Evolutionary conservation across 2,888 invertebrate genomes (phyloP), one percentile per base, ranked within the genome.

Genomic region (Geophilus truncorum): DNA sequence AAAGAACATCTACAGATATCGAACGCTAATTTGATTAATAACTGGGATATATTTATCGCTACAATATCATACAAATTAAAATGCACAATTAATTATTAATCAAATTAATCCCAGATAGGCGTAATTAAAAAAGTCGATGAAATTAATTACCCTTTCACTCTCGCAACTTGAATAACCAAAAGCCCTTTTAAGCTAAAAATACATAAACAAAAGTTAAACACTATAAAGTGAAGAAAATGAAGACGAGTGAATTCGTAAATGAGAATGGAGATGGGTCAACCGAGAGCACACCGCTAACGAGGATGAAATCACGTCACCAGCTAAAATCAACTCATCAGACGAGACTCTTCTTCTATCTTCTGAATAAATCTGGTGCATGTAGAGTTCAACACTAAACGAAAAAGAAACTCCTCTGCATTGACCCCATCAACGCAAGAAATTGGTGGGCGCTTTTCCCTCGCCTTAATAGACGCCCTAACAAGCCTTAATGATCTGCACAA

Each of bases 401-500:
- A 51, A 51, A 51, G 45, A 51, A 51, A 51, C 51, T 21, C 51
- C 51, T 51, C 21, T n/a, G 51, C 51, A 51, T 51, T 51, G 51
- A 51, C 51, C 51, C 51, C 51, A 51, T 51, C 51, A 51, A 51
- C 51, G 51, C n/a, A 51, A 51, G 51, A 51, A 51, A n/a, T 51
- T 51, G 18, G 51, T 51, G 51, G 51, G 51, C 51, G 51, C 51
- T 51, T 51, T 51, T 51, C 51, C 51, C 18, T 51, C 36, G 36
- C 75, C 77, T 32, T 77, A 77, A 77, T 77, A 36, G 36, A 36
- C 36, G 34, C 36, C 77, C 36, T 34, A 77, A 77, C 77, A 77
- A 77, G 34, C 77, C 77, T 77, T 77, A 77, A 77, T 77, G 77
- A 77, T 77, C 32, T 77, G 77, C 77, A 77, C 36, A 34, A 30